A percentile compares a stretch with the other conserved stretches of the same genome.
Conservation (phyloP, 1,140 invertebrate genomes). For the Harpegnathos saltator region DNA sequence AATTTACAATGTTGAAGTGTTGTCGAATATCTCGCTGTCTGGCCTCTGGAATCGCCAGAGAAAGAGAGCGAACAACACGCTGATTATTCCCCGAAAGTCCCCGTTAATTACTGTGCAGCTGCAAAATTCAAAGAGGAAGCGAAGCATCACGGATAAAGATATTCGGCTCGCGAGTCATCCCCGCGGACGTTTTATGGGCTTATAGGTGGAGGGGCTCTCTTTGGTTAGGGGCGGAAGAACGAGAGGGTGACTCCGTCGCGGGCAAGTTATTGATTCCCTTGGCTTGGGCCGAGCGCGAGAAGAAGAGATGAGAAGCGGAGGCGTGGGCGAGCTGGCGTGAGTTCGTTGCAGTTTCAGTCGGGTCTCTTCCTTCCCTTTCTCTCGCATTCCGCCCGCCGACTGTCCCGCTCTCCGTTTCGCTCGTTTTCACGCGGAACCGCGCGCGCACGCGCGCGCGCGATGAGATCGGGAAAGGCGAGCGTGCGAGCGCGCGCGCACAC, state of each 20-base stretch:
- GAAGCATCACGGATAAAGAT: slow-evolving; percentile 3
- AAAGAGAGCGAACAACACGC: no score
- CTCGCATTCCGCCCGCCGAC: neutral
- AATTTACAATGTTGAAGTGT: neutral
- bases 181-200: slow-evolving; percentile 70
- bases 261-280: slow-evolving; percentile 83
- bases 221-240: slow-evolving; percentile 75
- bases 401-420: neutral
- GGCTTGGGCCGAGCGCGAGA: slow-evolving; percentile 67
- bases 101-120: slow-evolving; percentile 19
- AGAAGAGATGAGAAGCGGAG: slow-evolving; percentile 70
- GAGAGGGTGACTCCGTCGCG: slow-evolving; percentile 75
- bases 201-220: slow-evolving; percentile 65
- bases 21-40: no score
- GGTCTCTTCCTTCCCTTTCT: slow-evolving; percentile 31
- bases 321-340: slow-evolving; percentile 65
- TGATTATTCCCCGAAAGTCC: slow-evolving; percentile 4
- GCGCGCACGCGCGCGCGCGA: neutral
- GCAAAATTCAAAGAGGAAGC: slow-evolving; percentile 16
- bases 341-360: slow-evolving; percentile 71
- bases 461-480: neutral
- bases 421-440: neutral
- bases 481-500: no score
- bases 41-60: no score
- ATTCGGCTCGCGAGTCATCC: slow-evolving; percentile 38